These are phyloP conservation scores for Holcopasites calliopsidis DNA, from an alignment of 1,140 invertebrate species.

Conservation along the genomic window DNA sequence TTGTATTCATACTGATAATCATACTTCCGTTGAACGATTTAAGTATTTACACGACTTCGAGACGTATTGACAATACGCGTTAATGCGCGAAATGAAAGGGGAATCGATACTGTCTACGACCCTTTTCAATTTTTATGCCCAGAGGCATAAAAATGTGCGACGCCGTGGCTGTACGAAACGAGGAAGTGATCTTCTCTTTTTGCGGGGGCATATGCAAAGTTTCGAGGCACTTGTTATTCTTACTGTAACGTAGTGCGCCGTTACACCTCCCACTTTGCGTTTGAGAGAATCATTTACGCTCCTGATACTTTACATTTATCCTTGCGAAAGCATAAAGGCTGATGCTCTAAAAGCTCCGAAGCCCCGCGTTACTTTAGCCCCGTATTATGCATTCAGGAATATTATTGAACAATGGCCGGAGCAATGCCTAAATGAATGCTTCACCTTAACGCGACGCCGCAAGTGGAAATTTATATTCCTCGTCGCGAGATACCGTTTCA, in stretches of 20 bases:
- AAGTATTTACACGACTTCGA: no score
- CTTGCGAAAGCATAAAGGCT: constrained; percentile 1
- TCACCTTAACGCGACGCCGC: background rate
- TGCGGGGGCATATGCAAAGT: background rate
- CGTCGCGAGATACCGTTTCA: background rate
- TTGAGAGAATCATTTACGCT: constrained; percentile 15
- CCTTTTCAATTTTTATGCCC: background rate
- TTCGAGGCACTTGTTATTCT: constrained; percentile 27
- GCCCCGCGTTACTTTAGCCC: background rate
- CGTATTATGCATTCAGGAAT: constrained; percentile 9
- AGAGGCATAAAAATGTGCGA: background rate
- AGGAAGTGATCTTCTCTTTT: background rate
- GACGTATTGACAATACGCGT: no score
- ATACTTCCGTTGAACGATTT: no score
- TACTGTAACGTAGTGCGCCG: background rate
- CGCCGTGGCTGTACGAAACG: background rate
- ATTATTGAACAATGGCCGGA: constrained; percentile 28
- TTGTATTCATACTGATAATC: no score
- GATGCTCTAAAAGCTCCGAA: background rate
- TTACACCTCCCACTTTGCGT: background rate
- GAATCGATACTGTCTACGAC: no score
- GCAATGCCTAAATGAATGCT: constrained; percentile 5
- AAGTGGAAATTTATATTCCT: background rate
- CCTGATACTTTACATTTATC: constrained; percentile 24
- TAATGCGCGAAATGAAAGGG: no score